Evolutionary conservation across 2,888 invertebrate species (phyloP).

Genomic region (Papilio elwesi): DNA sequence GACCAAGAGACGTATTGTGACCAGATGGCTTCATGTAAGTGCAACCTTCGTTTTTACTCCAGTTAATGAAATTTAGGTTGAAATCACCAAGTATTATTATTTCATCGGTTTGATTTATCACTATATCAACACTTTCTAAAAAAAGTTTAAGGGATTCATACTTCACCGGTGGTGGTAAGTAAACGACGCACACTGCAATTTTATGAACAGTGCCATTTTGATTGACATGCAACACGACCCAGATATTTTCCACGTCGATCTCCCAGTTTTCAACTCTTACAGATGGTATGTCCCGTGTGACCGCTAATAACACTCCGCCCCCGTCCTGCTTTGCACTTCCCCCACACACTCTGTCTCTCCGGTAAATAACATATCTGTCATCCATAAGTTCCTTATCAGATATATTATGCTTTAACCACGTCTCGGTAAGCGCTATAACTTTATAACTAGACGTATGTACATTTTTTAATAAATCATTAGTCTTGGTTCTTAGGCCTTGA

Average conservation of each 20-base stretch:
- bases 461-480: not conserved
- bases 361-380: conserved; percentile 3
- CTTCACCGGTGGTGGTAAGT: conserved; percentile 41
- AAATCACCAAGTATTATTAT: conserved; percentile 43
- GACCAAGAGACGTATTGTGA: conserved; percentile 35
- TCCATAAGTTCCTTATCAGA: conserved; percentile 2
- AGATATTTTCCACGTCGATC: conserved; percentile 22
- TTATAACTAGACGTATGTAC: not conserved
- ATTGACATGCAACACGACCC: conserved; percentile 15
- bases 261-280: conserved; percentile 21
- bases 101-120: conserved; percentile 37
- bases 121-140: conserved; percentile 27
- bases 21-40: conserved; percentile 32
- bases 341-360: conserved; percentile 2
- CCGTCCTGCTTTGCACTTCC: conserved; percentile 27
- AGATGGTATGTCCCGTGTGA: conserved; percentile 28
- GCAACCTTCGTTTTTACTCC: conserved; percentile 12
- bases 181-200: conserved; percentile 40
- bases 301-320: conserved; percentile 35
- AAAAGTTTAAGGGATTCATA: conserved; percentile 24
- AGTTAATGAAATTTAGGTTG: conserved; percentile 42
- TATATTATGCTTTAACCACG: conserved; percentile 9
- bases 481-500: not conserved
- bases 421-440: conserved; percentile 3
- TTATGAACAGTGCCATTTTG: conserved; percentile 17